Conservation (phyloP, 2,888 invertebrate genomes). For the Drosophila algonquin region DNA sequence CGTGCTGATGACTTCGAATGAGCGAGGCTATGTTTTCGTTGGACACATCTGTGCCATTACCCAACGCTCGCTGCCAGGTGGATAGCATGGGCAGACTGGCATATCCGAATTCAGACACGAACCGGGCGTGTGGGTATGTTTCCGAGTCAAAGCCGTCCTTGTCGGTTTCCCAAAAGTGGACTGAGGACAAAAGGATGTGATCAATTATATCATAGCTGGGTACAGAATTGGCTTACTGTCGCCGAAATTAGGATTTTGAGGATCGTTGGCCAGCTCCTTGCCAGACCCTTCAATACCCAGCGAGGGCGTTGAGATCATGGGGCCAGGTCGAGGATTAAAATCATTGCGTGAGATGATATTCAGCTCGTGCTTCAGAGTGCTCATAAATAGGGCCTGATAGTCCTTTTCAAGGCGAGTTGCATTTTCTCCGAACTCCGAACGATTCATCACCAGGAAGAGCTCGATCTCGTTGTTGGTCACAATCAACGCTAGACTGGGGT, state of each 20-base stretch:
- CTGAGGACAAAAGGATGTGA: conserved; percentile 81
- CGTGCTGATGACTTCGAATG: conserved; percentile 93
- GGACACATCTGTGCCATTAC: conserved; percentile 56
- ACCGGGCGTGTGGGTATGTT: conserved; percentile 91
- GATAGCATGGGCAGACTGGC: conserved; percentile 93
- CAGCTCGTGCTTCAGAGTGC: conserved; percentile 88
- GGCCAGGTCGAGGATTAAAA: conserved; percentile 81
- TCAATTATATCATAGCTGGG: background rate
- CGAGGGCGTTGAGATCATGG: conserved; percentile 94
- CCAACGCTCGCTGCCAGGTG: conserved; percentile 87
- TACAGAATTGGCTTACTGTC: conserved; percentile 87
- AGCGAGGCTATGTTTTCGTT: conserved; percentile 87
- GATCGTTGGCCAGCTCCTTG: conserved; percentile 90
- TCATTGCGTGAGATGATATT: conserved; percentile 72
- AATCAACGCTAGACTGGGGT: conserved; percentile 94
- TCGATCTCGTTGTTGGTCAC: conserved; percentile 99
- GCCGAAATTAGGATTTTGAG: conserved; percentile 91
- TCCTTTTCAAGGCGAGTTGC: conserved; percentile 88
- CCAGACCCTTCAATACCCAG: conserved; percentile 90
- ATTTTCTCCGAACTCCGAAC: conserved; percentile 86
- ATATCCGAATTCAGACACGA: conserved; percentile 97
- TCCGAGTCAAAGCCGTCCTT: conserved; percentile 90
- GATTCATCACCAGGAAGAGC: conserved; percentile 91
- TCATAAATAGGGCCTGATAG: conserved; percentile 92
- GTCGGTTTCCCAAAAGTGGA: conserved; percentile 95